Evolutionary conservation across 2,797 vertebrate species (phyloP).

Genomic region (Heliangelus exortis): DNA sequence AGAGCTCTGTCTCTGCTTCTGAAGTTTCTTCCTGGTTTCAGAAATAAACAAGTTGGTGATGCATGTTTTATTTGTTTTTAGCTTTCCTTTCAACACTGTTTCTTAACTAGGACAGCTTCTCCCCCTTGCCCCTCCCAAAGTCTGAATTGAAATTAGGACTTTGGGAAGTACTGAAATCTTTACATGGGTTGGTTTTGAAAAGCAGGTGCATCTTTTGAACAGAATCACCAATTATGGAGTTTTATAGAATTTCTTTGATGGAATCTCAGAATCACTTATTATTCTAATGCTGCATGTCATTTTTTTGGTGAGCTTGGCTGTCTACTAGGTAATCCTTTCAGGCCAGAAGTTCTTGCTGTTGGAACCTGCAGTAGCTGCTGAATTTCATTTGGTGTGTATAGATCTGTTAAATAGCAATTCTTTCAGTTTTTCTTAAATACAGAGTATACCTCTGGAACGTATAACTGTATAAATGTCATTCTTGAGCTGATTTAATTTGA

Average conservation of each 20-base stretch:
- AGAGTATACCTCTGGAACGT: neutral
- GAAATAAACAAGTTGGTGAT: slow-evolving; percentile 45
- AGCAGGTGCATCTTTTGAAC: slow-evolving; percentile 16
- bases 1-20: slow-evolving; percentile 13
- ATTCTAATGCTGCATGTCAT: neutral
- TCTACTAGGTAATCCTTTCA: neutral
- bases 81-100: slow-evolving; percentile 38
- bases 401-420: neutral
- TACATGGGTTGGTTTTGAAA: neutral
- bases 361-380: neutral
- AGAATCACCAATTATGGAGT: neutral
- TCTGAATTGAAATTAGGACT: slow-evolving; percentile 47
- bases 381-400: neutral
- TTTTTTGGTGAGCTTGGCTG: neutral
- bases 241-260: neutral
- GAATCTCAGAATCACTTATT: neutral
- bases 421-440: neutral
- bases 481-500: neutral
- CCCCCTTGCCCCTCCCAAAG: neutral
- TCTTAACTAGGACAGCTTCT: slow-evolving; percentile 56
- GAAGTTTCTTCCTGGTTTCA: slow-evolving; percentile 26
- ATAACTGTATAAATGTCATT: neutral
- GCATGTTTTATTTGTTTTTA: slow-evolving; percentile 53
- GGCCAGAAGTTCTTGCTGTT: neutral
- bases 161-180: neutral